Base-by-base conservation (phyloP, 2,888 invertebrate species). In the Seira musarum region DNA sequence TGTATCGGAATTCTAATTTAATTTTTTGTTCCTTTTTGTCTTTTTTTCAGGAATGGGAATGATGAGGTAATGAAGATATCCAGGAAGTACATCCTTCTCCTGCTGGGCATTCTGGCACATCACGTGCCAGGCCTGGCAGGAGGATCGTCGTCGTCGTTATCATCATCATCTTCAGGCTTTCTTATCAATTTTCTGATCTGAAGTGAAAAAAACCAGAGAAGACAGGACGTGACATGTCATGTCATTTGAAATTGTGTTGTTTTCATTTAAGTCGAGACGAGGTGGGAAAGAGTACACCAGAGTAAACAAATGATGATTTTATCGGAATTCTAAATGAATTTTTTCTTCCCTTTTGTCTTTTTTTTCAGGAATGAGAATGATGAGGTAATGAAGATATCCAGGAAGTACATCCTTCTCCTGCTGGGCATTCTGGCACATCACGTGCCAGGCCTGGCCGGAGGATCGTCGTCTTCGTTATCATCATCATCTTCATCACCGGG, bases 1-100 rank as follows among this genome's bases (percentile, higher is more conserved):
- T 40, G 5, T 40, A 13, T 8, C 40, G 13, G 6, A 13, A 40
- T 40, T 8, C 5, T 40, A 40, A 40, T 8, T 40, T 40, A 40
- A 40, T 40, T 40, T 5, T 40, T 8, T 40, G 13, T 40, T n/a
- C n/a, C 5, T 8, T 40, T 40, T 8, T 40, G 40, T 66, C n/a
- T 71, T 53, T 17, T 1, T 68, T 76, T 1, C 49, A 78, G 78
- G 66, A 66, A 73, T 57, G 73, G 24, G 13, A 46, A 73, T 10
- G 67, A 78, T 78, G 78, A 78, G 78, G 78, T 78, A 67, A 78
- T 78, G 78, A 78, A 78, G 78, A 67, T 60, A 53, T 46, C 61
- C 25, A 66, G 49, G 61, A 53, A 71, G 78, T 49, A 66, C 2
- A 71, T 40, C 71, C 67, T 71, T 25, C 78, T 78, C 71, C 78